Evolutionary conservation across 2,113 vertebrate genomes (phyloP), one percentile per base, ranked within the genome.

Genomic region (Puntigrus tetrazona): DNA sequence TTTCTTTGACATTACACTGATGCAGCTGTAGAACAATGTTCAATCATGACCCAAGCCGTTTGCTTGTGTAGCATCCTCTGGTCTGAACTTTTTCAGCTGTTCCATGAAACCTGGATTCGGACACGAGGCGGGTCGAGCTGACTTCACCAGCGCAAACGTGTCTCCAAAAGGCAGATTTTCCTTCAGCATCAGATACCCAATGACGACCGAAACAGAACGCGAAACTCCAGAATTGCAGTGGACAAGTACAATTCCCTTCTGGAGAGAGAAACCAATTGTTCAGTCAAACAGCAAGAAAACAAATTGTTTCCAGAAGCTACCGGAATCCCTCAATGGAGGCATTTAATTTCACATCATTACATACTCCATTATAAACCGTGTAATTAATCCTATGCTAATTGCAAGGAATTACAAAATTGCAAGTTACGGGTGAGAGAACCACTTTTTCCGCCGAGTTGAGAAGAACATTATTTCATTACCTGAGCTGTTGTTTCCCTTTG

Each of bases 211-310:
- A 0, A 97, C 96, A 7, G 96, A 96, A 38, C 98, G 95, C 29
- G 98, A 99, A 81, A 98, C 95, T 47, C 98, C 98, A 11, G 96
- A 93, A 14, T 99, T 99, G 72, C 98, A 98, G 91, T 99, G 98
- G 81, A 99, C 96, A 85, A 99, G 90, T 20, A 98, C 96, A 52
- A 96, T 95, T 0, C 97, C 96, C 85, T 93, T 96, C 98, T 99
- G 89, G 87, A 75, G 4, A 9, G 76, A 72, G 9, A 43, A 72
- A 67, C 5, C 69, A 75, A 43, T 45, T 31, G 50, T 31, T 57
- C 31, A 57, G 11, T 70, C 20, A 63, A 13, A 72, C 18, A 47
- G 38, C 57, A 38, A 10, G 50, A 75, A 73, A 38, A 73, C 10
- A 83, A 27, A 72, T 2, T 45, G 59, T 75, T 70, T 59, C 61